These are phyloP conservation scores for Leptodactylus fallax DNA, from an alignment of 2,797 vertebrate species.

Conservation along the genomic window DNA sequence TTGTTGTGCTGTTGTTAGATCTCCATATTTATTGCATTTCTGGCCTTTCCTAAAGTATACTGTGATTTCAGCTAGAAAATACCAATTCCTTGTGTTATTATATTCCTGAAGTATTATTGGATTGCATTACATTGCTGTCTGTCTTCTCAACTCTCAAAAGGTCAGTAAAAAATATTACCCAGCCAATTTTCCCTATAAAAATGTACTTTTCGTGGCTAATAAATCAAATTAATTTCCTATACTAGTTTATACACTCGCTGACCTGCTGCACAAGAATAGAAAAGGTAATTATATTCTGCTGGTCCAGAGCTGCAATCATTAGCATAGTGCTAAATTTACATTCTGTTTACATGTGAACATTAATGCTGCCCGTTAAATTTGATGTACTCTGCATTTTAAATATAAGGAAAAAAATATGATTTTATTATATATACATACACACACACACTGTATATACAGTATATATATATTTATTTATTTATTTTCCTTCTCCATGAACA, in stretches of 20 bases:
- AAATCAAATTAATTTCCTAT: neutral
- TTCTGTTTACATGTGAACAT: neutral
- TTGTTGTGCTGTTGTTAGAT: neutral
- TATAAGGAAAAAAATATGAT: neutral
- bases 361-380: neutral
- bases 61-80: neutral
- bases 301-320: neutral
- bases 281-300: constrained; percentile 19
- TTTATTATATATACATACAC: too few species aligned
- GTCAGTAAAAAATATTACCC: neutral
- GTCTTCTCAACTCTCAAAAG: neutral
- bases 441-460: too few species aligned
- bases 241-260: neutral
- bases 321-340: neutral
- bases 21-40: neutral
- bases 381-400: neutral
- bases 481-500: too few species aligned
- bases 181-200: neutral
- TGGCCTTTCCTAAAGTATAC: neutral
- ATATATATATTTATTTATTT: too few species aligned
- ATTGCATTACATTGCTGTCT: neutral
- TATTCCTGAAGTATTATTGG: neutral
- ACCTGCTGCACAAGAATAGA: neutral
- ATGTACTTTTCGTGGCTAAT: neutral
- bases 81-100: neutral